phyloP scores from a whole-genome alignment of 1,140 invertebrate genomes.

The Colletes latitarsis region DNA sequence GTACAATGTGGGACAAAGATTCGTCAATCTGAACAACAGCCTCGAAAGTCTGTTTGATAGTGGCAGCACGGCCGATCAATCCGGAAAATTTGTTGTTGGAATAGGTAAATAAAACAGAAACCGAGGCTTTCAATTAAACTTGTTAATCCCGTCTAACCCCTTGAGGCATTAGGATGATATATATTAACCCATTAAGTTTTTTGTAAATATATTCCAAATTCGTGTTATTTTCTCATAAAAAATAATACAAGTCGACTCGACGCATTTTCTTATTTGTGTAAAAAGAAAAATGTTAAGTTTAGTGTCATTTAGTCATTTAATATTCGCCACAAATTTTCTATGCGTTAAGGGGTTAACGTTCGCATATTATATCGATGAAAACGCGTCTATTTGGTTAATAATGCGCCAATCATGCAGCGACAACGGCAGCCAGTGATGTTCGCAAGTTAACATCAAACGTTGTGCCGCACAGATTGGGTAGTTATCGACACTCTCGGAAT shows the following conservation, averaged over 20 bases:
- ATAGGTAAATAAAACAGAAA: conserved; percentile 59
- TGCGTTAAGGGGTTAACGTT: not conserved
- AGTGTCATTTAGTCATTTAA: too few relatives aligned
- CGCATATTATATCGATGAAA: not conserved
- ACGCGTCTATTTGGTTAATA: not conserved
- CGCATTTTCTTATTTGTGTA: too few relatives aligned
- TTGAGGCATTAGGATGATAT: too few relatives aligned
- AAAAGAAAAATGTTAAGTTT: too few relatives aligned
- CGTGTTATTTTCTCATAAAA: too few relatives aligned
- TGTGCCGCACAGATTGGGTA: not conserved
- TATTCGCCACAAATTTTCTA: too few relatives aligned
- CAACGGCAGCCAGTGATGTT: not conserved
- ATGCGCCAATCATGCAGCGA: not conserved
- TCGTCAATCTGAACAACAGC: conserved; percentile 71
- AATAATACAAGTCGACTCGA: too few relatives aligned
- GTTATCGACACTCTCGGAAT: not conserved
- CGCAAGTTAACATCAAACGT: not conserved
- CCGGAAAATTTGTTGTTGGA: conserved; percentile 68
- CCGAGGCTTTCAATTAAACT: not conserved
- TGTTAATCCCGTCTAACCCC: not conserved
- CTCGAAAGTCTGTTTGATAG: conserved; percentile 69
- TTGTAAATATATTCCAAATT: too few relatives aligned
- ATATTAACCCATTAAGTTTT: too few relatives aligned
- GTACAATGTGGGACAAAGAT: conserved; percentile 74
- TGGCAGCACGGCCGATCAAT: conserved; percentile 59